Conservation (phyloP, 2,888 invertebrate species). For the Eurytoma adleriae region DNA sequence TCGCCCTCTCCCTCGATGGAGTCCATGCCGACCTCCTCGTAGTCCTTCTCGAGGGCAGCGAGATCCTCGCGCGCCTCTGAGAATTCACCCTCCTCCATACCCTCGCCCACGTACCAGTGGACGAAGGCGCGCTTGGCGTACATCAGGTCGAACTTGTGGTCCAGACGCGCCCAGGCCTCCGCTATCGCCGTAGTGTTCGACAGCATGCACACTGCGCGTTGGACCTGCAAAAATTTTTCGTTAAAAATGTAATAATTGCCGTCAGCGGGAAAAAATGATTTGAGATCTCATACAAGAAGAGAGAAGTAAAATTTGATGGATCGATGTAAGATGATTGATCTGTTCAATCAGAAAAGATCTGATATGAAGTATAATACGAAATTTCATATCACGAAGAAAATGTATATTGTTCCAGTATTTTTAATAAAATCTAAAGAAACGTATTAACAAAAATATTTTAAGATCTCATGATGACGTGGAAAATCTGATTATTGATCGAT, state of each 20-base stretch:
- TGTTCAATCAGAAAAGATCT: too few relatives aligned
- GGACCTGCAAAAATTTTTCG: slow-evolving; percentile 77
- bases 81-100: slow-evolving; percentile 92
- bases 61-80: slow-evolving; percentile 88
- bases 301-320: too few relatives aligned
- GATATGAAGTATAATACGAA: too few relatives aligned
- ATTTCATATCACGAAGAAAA: too few relatives aligned
- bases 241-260: background rate
- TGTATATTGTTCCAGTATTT: too few relatives aligned
- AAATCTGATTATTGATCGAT: too few relatives aligned
- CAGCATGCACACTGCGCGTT: slow-evolving; percentile 98
- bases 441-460: too few relatives aligned
- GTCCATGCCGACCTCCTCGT: slow-evolving; percentile 86
- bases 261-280: background rate
- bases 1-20: slow-evolving; percentile 77
- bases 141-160: slow-evolving; percentile 98
- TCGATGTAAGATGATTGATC: too few relatives aligned
- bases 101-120: slow-evolving; percentile 94
- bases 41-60: slow-evolving; percentile 83
- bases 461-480: too few relatives aligned
- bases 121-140: slow-evolving; percentile 98
- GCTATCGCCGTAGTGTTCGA: slow-evolving; percentile 98
- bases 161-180: slow-evolving; percentile 97
- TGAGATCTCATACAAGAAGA: too few relatives aligned
- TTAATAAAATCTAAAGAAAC: too few relatives aligned